Evolutionary conservation across 2,888 invertebrate species (phyloP).

Genomic region (Hydroisotoma schaefferi): DNA sequence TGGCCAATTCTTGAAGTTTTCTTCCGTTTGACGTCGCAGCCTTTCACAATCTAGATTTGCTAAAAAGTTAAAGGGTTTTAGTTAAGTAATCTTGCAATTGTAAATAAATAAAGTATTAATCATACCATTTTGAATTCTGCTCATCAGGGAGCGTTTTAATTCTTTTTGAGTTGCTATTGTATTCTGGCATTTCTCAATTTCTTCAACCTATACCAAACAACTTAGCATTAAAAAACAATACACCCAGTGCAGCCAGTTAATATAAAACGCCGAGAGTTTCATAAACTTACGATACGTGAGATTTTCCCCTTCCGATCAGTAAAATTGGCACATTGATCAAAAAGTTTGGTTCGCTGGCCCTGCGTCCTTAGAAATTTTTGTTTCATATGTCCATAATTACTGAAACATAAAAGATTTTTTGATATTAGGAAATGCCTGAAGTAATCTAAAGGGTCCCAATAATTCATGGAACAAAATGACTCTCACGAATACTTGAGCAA

Average conservation of each 20-base stretch:
- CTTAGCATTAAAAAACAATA: no score
- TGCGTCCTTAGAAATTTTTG: slow-evolving; percentile 23
- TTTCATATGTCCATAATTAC: no score
- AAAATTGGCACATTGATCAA: slow-evolving; percentile 28
- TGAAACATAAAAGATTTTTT: no score
- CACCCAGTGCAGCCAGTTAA: background rate
- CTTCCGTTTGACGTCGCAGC: slow-evolving; percentile 54
- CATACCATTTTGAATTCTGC: slow-evolving; percentile 33
- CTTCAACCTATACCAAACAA: slow-evolving; percentile 43
- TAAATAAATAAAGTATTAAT: slow-evolving; percentile 4
- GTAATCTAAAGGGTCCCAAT: no score
- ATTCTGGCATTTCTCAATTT: slow-evolving; percentile 38
- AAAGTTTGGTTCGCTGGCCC: slow-evolving; percentile 22
- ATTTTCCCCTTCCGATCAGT: slow-evolving; percentile 33
- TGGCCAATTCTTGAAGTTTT: slow-evolving; percentile 55
- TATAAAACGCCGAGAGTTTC: background rate
- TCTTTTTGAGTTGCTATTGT: slow-evolving; percentile 34
- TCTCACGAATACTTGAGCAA: no score
- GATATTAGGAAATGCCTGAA: no score
- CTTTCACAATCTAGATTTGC: slow-evolving; percentile 51
- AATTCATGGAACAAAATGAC: no score
- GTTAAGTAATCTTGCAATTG: background rate
- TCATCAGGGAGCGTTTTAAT: slow-evolving; percentile 26
- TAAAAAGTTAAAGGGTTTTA: slow-evolving; percentile 30
- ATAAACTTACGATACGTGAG: slow-evolving; percentile 24